Evolutionary conservation across 2,888 invertebrate genomes (phyloP), one percentile per base, ranked within the genome.

Genomic region (Drosophila mettleri): DNA sequence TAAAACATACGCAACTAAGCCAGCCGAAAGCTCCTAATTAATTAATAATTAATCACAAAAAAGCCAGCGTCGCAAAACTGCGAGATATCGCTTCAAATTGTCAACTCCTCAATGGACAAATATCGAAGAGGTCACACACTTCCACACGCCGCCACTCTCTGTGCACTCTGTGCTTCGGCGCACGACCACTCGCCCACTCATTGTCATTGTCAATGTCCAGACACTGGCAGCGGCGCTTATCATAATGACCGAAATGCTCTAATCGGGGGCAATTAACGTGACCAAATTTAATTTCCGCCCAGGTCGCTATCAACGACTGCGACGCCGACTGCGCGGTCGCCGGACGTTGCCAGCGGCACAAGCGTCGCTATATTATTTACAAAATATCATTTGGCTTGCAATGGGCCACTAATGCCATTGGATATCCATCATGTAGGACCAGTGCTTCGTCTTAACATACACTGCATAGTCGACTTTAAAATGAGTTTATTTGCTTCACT

Each of bases 211-310:
- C 76, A 72, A 54, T 76, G 72, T 72, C 68, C 76, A 63, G 74
- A 54, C 68, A 20, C n/a, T 41, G 16, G 63, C 59, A 52, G 65
- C 33, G 57, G 33, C 39, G 79, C 81, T 83, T 83, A 86, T 83
- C 83, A 77, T 84, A 86, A 83, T 83, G 86, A 86, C 79, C 81
- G 74, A 83, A 83, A 86, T 69, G 78, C 75, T 81, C 84, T 83
- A 83, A 86, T 83, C 83, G 86, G 68, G 74, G 81, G 77, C 83
- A 83, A 83, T 83, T 83, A 83, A 81, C 86, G 86, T 83, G 83
- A 69, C 83, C 77, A 86, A 83, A 83, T 83, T 83, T 83, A 83
- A 83, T 83, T 83, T 83, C 83, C 83, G 83, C 69, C 83, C 86
- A 77, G 68, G 69, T 69, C 74, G 83, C 85, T 83, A 83, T 83